Evolutionary conservation across 2,797 vertebrate species (phyloP).

Genomic region (Sylvilagus floridanus): DNA sequence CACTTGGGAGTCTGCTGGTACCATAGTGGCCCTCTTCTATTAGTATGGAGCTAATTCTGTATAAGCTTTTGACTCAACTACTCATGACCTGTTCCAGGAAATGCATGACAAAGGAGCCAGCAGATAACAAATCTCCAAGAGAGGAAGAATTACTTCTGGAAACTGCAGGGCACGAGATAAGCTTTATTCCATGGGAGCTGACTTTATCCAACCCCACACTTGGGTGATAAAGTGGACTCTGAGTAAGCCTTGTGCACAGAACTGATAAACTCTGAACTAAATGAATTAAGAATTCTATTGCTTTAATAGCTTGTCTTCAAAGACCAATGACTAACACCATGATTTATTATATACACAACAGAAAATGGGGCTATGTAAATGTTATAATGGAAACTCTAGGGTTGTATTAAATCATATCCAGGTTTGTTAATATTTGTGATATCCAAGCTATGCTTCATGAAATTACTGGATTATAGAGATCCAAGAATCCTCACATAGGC

Average conservation of each 20-base stretch:
- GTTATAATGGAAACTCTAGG: slow-evolving; percentile 24
- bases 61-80: slow-evolving; percentile 73
- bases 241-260: slow-evolving; percentile 42
- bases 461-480: neutral
- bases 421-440: slow-evolving; percentile 43
- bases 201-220: slow-evolving; percentile 53
- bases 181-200: slow-evolving; percentile 64
- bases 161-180: slow-evolving; percentile 78
- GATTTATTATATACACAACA: slow-evolving; percentile 57
- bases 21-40: neutral
- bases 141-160: slow-evolving; percentile 81
- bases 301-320: slow-evolving; percentile 71
- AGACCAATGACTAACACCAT: slow-evolving; percentile 54
- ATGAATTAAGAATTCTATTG: slow-evolving; percentile 77
- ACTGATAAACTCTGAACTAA: slow-evolving; percentile 77
- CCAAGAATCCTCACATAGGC: neutral
- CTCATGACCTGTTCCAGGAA: slow-evolving; percentile 80
- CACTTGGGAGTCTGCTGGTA: neutral
- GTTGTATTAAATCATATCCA: slow-evolving; percentile 63
- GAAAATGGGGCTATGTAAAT: slow-evolving; percentile 61
- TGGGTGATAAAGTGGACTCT: slow-evolving; percentile 52
- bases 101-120: slow-evolving; percentile 65
- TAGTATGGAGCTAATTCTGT: slow-evolving; percentile 66
- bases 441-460: neutral
- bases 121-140: slow-evolving; percentile 79